These are phyloP conservation scores for Anastrepha ludens DNA, from an alignment of 1,140 invertebrate species.

Conservation along the genomic window DNA sequence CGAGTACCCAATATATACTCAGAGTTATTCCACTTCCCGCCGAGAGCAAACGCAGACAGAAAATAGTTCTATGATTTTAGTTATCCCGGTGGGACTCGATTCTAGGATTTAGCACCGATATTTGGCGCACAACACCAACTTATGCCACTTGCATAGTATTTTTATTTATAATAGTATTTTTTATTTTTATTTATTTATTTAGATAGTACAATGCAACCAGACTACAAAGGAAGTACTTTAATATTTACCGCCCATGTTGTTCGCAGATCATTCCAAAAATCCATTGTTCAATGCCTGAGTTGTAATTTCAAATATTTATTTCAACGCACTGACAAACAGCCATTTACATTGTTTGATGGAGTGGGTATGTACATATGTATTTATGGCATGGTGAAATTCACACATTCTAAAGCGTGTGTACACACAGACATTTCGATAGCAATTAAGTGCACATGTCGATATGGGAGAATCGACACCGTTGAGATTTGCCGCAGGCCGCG, in stretches of 20 bases:
- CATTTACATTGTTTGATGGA: too few species aligned
- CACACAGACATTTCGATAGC: background rate
- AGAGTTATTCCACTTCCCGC: too few species aligned
- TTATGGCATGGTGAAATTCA: background rate
- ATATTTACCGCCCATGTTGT: slow-evolving; percentile 23
- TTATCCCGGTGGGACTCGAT: too few species aligned
- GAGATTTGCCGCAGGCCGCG: background rate
- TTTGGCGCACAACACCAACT: too few species aligned
- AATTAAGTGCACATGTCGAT: slow-evolving; percentile 24
- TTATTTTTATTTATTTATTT: too few species aligned
- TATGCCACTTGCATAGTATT: too few species aligned
- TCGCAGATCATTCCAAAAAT: slow-evolving; percentile 21
- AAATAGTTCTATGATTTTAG: too few species aligned
- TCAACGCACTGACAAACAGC: background rate
- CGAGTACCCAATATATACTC: too few species aligned
- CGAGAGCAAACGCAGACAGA: too few species aligned
- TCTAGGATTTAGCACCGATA: too few species aligned
- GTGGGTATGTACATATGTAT: background rate
- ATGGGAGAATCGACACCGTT: background rate
- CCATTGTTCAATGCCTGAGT: background rate
- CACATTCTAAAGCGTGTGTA: background rate
- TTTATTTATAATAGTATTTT: too few species aligned
- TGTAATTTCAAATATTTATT: slow-evolving; percentile 34
- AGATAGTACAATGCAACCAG: too few species aligned
- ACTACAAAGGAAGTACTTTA: background rate